Evolutionary conservation across 2,888 invertebrate species (phyloP).

Genomic region (Drosophila nr. medialis): DNA sequence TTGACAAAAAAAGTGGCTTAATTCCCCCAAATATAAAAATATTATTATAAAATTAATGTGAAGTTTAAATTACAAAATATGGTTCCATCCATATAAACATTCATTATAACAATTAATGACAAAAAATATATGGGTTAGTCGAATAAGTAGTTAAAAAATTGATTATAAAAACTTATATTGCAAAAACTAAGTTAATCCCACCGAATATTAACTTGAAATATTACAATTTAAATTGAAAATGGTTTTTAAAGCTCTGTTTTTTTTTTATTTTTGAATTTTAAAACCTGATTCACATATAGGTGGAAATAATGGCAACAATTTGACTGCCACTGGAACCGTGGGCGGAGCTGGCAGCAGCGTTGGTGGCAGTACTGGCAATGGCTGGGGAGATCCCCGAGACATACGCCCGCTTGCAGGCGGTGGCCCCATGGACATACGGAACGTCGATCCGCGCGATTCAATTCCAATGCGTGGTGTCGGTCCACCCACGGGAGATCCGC

Average conservation of each 20-base stretch:
- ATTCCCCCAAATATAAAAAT: neutral
- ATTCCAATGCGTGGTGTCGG: slow-evolving; percentile 79
- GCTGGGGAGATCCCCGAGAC: slow-evolving; percentile 87
- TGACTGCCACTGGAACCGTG: slow-evolving; percentile 51
- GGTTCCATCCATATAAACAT: neutral
- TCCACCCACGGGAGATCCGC: slow-evolving; percentile 82
- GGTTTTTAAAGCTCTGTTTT: neutral
- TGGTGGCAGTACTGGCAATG: slow-evolving; percentile 84
- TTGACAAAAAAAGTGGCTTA: neutral
- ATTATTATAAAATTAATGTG: neutral
- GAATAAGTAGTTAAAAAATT: neutral
- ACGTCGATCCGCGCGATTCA: slow-evolving; percentile 85
- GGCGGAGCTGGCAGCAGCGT: slow-evolving; percentile 60
- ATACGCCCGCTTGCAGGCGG: slow-evolving; percentile 84
- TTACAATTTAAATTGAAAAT: neutral
- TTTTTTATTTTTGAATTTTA: neutral
- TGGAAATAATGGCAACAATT: slow-evolving; percentile 51
- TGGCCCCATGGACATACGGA: slow-evolving; percentile 86
- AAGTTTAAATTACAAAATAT: neutral
- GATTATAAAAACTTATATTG: neutral
- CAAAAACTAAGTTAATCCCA: neutral
- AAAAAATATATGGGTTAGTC: neutral
- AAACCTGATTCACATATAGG: slow-evolving; percentile 32
- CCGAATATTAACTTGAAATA: neutral
- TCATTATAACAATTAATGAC: neutral